phyloP scores from a whole-genome alignment of 2,113 vertebrate genomes.

The Gymnobelideus leadbeateri region DNA sequence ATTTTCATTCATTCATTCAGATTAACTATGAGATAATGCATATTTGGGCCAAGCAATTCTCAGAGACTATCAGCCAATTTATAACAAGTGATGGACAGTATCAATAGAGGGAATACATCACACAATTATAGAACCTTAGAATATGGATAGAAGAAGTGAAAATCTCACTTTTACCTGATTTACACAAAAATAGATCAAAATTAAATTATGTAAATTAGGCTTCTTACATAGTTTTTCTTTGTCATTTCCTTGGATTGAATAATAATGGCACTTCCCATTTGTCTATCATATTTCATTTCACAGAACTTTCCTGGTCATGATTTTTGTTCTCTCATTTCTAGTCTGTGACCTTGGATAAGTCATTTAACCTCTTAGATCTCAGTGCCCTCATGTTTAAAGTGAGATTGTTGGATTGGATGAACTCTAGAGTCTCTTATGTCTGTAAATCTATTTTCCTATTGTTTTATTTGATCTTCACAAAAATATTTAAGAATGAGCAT shows the following conservation, averaged over 20 bases:
- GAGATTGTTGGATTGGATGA: neutral
- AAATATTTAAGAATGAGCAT: neutral
- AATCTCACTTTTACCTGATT: slow-evolving; percentile 67
- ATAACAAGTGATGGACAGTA: neutral
- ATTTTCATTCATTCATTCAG: neutral
- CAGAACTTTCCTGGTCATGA: neutral
- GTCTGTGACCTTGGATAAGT: neutral
- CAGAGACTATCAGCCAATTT: neutral
- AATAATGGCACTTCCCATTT: neutral
- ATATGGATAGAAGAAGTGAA: slow-evolving; percentile 1
- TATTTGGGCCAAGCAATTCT: neutral
- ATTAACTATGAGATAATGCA: neutral
- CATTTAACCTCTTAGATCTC: neutral
- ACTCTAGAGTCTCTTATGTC: neutral
- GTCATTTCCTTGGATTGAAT: neutral
- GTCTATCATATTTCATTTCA: neutral
- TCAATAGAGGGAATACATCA: neutral
- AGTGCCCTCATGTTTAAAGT: neutral
- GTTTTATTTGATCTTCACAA: neutral
- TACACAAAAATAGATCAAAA: slow-evolving; percentile 64
- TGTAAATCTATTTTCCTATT: neutral
- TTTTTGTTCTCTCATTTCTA: neutral
- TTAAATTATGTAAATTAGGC: slow-evolving; percentile 3
- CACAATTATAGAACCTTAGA: neutral
- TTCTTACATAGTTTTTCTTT: slow-evolving; percentile 24